Conservation (phyloP, 2,113 vertebrate genomes). For the Alligator sinensis region DNA sequence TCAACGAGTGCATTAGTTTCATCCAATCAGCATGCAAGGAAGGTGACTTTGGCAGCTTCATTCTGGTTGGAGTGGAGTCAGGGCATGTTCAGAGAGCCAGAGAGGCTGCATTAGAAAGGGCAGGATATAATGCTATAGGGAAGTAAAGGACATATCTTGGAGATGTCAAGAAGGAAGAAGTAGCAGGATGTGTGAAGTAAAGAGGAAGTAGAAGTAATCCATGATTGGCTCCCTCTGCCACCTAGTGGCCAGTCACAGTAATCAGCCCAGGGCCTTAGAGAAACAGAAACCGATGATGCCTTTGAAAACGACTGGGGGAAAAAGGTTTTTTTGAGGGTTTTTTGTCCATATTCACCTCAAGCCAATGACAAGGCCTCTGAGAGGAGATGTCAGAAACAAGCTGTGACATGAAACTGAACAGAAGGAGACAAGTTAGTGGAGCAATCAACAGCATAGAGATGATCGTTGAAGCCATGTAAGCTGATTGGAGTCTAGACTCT, state of each 20-base stretch:
- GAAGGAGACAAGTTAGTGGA: not conserved
- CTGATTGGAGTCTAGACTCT: not conserved
- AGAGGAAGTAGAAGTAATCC: not conserved
- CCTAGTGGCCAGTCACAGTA: too few relatives aligned
- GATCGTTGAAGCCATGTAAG: not conserved
- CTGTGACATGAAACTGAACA: accelerated
- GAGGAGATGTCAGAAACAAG: not conserved
- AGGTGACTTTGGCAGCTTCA: not conserved
- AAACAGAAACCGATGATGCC: not conserved
- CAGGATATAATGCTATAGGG: not conserved
- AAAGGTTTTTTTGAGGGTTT: not conserved
- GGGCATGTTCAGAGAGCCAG: not conserved
- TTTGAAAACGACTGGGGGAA: not conserved
- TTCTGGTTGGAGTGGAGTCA: too few relatives aligned
- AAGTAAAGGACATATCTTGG: not conserved
- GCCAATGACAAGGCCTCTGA: not conserved
- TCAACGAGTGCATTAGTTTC: not conserved
- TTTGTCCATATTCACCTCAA: not conserved
- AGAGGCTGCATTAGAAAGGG: not conserved
- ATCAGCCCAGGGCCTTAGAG: not conserved
- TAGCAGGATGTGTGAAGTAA: not conserved
- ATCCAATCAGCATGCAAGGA: not conserved
- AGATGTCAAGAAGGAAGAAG: not conserved
- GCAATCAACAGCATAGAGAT: not conserved
- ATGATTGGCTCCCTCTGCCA: not conserved